phyloP scores from a whole-genome alignment of 1,140 invertebrate species.

The Euura lappo region DNA sequence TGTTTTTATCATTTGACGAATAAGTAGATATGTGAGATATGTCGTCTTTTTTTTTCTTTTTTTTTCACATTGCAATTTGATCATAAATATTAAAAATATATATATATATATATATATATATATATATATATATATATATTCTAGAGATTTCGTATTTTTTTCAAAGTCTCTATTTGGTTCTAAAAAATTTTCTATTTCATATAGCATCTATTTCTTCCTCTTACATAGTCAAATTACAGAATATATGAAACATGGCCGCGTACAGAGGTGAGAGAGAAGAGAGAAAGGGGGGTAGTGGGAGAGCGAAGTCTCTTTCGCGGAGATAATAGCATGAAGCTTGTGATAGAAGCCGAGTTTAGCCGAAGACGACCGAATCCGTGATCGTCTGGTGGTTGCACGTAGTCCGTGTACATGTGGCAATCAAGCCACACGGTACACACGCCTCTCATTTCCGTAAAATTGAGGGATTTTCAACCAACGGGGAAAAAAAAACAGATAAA shows the following conservation, averaged over 20 bases:
- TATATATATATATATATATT: no score
- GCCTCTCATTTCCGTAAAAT: not conserved
- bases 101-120: no score
- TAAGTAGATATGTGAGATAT: no score
- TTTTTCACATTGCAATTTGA: no score
- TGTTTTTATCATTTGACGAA: no score
- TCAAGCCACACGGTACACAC: slow-evolving; percentile 45
- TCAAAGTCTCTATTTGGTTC: no score
- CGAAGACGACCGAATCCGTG: slow-evolving; percentile 35
- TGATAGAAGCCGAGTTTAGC: slow-evolving; percentile 21
- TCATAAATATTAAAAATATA: no score
- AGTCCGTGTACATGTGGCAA: slow-evolving; percentile 57
- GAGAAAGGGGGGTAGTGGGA: not conserved
- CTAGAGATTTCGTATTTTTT: no score
- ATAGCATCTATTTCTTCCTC: not conserved
- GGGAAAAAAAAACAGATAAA: not conserved
- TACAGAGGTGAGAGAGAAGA: slow-evolving; percentile 20
- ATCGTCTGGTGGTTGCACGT: slow-evolving; percentile 36
- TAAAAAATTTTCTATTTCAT: not conserved
- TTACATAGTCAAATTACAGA: no score
- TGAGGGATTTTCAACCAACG: not conserved
- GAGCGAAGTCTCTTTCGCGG: no score
- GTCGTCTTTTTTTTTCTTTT: no score
- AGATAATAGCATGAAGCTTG: no score
- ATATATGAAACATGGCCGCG: slow-evolving; percentile 11